Conservation (phyloP, 2,113 vertebrate genomes). For the Tretioscincus oriximinensis region DNA sequence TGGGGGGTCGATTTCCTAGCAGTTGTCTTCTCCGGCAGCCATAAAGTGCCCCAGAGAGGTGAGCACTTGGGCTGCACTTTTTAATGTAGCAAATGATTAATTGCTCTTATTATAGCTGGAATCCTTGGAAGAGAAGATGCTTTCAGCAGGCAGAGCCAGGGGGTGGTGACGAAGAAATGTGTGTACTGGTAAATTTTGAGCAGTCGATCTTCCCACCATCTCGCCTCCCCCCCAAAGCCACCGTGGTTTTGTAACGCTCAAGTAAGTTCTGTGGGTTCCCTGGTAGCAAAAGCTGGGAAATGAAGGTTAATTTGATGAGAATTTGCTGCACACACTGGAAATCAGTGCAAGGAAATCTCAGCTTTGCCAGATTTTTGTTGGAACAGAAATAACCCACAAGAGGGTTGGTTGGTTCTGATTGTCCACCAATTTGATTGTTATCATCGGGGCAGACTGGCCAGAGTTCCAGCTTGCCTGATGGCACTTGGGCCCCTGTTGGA, state of each 20-base stretch:
- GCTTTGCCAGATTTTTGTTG: constrained; percentile 45
- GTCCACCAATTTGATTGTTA: neutral
- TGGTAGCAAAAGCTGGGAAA: constrained; percentile 42
- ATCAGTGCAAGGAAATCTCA: constrained; percentile 31
- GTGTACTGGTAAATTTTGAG: constrained; percentile 26
- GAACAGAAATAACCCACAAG: constrained; percentile 8
- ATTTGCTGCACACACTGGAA: constrained; percentile 38
- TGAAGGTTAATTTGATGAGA: constrained; percentile 20
- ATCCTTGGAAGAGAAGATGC: constrained; percentile 31
- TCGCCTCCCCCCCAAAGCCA: neutral
- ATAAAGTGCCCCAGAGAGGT: constrained; percentile 45
- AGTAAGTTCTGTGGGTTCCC: constrained; percentile 50
- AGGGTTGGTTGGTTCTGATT: constrained; percentile 16
- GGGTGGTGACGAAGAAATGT: constrained; percentile 26
- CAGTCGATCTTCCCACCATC: neutral
- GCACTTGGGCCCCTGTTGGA: too few species aligned
- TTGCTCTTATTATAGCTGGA: constrained; percentile 35
- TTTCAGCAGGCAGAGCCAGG: constrained; percentile 21
- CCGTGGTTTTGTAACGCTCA: constrained; percentile 46
- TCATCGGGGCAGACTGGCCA: too few species aligned
- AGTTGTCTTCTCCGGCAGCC: constrained; percentile 35
- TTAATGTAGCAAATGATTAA: constrained; percentile 55
- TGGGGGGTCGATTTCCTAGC: constrained; percentile 46
- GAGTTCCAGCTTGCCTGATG: too few species aligned
- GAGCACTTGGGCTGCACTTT: constrained; percentile 43